phyloP scores from a whole-genome alignment of 2,888 invertebrate genomes.

The Plagiodera versicolora region DNA sequence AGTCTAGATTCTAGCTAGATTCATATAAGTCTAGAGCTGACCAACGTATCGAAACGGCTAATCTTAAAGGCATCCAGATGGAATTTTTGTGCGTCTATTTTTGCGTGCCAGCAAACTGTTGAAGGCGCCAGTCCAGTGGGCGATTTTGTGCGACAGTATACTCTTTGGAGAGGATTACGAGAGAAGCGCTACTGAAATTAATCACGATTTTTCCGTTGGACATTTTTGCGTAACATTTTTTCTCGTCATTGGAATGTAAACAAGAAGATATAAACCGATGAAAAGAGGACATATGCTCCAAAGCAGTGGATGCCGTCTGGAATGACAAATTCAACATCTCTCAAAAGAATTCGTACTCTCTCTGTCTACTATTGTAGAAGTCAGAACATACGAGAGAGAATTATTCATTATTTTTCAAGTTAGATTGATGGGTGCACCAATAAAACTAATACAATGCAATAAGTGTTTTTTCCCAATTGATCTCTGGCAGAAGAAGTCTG shows the following conservation, averaged over 20 bases:
- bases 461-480: too few species aligned
- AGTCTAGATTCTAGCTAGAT: too few species aligned
- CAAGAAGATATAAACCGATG: background rate
- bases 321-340: too few species aligned
- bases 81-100: conserved; percentile 24
- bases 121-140: conserved; percentile 15
- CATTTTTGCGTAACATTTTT: conserved; percentile 15
- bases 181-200: conserved; percentile 10
- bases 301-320: too few species aligned
- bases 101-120: conserved; percentile 11
- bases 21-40: background rate
- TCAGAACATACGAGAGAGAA: too few species aligned
- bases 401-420: too few species aligned
- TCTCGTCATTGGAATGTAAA: background rate
- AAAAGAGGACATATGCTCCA: too few species aligned
- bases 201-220: conserved; percentile 9
- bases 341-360: too few species aligned
- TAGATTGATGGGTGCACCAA: too few species aligned
- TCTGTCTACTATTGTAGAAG: too few species aligned
- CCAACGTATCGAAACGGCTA: conserved; percentile 2
- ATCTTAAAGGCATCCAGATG: background rate
- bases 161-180: conserved; percentile 13
- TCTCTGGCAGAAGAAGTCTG: too few species aligned
- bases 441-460: too few species aligned
- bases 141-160: conserved; percentile 8